Percentiles rank a stretch among this genome's conserved stretches.
phyloP scores from a whole-genome alignment of 37 sponge, comb jelly and placozoan species.

The Halichondria panicea region DNA sequence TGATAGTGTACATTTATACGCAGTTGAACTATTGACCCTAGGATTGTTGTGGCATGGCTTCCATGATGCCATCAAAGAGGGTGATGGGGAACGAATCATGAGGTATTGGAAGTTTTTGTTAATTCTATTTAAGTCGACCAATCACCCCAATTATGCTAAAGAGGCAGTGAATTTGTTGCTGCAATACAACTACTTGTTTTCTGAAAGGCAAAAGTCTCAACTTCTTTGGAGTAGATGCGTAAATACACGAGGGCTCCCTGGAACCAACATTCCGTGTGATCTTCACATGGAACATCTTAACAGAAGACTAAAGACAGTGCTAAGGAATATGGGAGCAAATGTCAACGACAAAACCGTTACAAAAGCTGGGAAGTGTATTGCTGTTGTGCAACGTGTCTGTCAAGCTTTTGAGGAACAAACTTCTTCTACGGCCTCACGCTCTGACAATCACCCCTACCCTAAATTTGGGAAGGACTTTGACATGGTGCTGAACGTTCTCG shows the following conservation, averaged over 20 bases:
- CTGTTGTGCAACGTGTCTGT: constrained; percentile 10
- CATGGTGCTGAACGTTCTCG: neutral
- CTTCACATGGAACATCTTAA: constrained; percentile 32
- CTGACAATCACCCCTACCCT: constrained; percentile 9
- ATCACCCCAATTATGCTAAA: constrained; percentile 31
- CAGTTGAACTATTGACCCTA: constrained; percentile 1
- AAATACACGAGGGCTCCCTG: constrained; percentile 7
- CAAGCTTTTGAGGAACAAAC: constrained; percentile 20
- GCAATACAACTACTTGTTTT: constrained; percentile 32
- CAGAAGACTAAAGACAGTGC: constrained; percentile 3
- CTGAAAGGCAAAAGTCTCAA: constrained; percentile 40
- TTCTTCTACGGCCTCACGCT: neutral
- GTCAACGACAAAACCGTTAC: constrained; percentile 8
- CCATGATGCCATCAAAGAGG: constrained; percentile 37
- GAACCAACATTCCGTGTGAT: constrained; percentile 29
- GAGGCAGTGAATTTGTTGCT: constrained; percentile 24
- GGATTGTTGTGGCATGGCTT: constrained; percentile 34
- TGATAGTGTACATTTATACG: constrained; percentile 12
- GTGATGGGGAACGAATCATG: constrained; percentile 46
- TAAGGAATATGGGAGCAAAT: constrained; percentile 15
- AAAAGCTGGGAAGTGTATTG: constrained; percentile 18
- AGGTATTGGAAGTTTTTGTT: constrained; percentile 38
- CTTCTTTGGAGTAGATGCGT: constrained; percentile 19
- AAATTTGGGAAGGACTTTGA: constrained; percentile 16
- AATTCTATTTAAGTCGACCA: constrained; percentile 19